phyloP scores from a whole-genome alignment of 2,113 vertebrate species.

The Neomonachus schauinslandi region DNA sequence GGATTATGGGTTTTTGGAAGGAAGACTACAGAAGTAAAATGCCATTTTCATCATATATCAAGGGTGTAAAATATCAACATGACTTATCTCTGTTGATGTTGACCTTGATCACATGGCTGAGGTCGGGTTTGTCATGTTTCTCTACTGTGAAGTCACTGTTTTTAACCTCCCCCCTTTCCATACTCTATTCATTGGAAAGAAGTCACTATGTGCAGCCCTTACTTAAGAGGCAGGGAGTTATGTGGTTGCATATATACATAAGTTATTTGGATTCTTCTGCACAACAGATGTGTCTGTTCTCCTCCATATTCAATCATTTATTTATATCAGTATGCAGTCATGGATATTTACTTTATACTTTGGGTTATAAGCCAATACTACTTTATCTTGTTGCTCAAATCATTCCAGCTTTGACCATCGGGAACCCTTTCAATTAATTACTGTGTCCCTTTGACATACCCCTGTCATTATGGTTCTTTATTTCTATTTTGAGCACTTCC shows the following conservation, averaged over 20 bases:
- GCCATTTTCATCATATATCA: not conserved
- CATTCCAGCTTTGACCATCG: not conserved
- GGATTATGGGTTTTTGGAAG: not conserved
- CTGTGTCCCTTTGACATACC: not conserved
- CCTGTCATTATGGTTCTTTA: not conserved
- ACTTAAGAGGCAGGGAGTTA: not conserved
- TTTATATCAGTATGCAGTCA: not conserved
- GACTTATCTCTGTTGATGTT: not conserved
- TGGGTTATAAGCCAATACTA: not conserved
- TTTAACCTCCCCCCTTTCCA: not conserved
- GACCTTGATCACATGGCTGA: not conserved
- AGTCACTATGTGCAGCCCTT: not conserved
- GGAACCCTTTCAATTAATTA: not conserved
- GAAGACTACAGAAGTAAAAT: not conserved
- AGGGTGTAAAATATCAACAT: not conserved
- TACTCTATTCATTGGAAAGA: not conserved
- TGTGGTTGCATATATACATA: not conserved
- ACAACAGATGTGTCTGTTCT: not conserved
- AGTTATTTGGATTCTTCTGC: not conserved
- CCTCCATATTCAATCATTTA: not conserved
- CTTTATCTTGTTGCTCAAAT: conserved; percentile 13
- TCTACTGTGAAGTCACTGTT: not conserved
- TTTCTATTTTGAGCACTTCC: not conserved
- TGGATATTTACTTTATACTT: not conserved
- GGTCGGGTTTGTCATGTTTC: not conserved